Percentiles rank a stretch among this genome's conserved stretches.
phyloP scores from a whole-genome alignment of 2,113 vertebrate genomes.

The Ceyx melanurus region DNA sequence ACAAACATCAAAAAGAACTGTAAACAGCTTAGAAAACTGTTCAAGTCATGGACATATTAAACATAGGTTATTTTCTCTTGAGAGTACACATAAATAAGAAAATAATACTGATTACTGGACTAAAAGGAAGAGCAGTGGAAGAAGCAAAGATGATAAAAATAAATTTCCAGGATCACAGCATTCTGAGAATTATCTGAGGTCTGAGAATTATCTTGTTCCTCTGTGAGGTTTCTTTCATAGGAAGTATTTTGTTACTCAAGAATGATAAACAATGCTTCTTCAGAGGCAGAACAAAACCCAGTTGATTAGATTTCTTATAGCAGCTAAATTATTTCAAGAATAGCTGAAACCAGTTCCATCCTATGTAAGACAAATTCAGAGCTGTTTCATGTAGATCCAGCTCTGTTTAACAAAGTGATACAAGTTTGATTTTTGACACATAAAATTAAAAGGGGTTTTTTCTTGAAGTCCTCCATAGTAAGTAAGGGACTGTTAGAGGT shows the following conservation, averaged over 20 bases:
- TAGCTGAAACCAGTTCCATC: background rate
- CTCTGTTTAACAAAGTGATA: background rate
- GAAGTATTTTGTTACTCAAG: background rate
- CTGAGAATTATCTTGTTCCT: background rate
- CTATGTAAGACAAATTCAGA: background rate
- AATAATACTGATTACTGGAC: background rate
- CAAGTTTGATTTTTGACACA: background rate
- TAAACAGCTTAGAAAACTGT: background rate
- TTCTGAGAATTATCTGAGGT: background rate
- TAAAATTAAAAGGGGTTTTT: background rate
- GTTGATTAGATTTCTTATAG: background rate
- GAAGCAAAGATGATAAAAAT: background rate
- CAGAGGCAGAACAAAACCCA: background rate
- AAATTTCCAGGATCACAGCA: background rate
- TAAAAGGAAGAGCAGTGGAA: background rate
- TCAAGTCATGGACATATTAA: background rate
- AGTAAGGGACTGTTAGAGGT: background rate
- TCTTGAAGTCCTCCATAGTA: background rate
- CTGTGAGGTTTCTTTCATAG: background rate
- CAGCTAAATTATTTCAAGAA: background rate
- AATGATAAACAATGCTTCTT: background rate
- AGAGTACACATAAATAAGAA: background rate
- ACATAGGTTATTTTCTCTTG: background rate
- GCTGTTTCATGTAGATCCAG: background rate
- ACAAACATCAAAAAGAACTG: rapidly evolving